Conservation (phyloP, 2,113 vertebrate species). For the Neomonachus schauinslandi region DNA sequence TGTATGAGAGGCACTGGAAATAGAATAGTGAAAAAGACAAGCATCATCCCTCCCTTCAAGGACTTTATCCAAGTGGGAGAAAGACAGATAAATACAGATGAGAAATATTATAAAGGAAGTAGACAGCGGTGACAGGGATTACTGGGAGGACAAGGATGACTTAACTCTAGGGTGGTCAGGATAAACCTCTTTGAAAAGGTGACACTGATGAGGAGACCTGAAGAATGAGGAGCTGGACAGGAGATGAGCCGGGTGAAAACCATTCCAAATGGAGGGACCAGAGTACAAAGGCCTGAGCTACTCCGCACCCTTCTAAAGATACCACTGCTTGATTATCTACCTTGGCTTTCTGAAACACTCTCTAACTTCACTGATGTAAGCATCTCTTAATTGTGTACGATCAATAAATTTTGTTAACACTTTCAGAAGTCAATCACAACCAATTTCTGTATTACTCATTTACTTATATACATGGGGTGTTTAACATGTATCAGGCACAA, state of each 20-base stretch:
- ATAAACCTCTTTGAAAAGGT: conserved; percentile 8
- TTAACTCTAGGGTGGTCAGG: background rate
- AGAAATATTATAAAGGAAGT: background rate
- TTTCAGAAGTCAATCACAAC: background rate
- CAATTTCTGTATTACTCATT: background rate
- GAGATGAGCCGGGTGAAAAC: background rate
- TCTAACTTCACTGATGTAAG: conserved; percentile 11
- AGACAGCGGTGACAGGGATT: background rate
- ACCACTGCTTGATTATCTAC: background rate
- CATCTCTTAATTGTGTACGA: background rate
- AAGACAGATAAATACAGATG: background rate
- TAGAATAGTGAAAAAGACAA: background rate
- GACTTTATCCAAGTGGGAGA: background rate
- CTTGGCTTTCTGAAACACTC: background rate
- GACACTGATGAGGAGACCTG: background rate
- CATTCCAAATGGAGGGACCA: background rate
- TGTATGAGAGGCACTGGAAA: background rate
- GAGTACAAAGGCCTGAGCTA: background rate
- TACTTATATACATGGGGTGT: background rate
- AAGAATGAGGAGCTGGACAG: background rate
- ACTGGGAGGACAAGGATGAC: background rate
- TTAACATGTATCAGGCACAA: background rate
- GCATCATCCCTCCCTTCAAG: background rate
- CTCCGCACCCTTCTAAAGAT: background rate
- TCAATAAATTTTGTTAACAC: background rate